Conservation (phyloP, 1,140 invertebrate species). For the Bathynomus jamesi region DNA sequence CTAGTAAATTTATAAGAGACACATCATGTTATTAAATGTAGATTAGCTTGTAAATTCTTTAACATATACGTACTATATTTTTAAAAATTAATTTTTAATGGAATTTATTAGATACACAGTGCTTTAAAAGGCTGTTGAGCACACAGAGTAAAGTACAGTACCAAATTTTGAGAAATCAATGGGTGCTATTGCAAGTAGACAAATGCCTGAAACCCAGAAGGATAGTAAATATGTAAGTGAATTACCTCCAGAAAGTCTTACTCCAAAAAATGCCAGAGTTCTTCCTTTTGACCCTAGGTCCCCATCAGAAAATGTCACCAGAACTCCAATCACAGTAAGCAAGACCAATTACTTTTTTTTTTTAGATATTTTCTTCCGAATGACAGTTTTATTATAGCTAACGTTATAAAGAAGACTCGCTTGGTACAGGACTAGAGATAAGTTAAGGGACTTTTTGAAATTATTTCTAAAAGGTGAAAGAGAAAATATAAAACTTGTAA, state of each 20-base stretch:
- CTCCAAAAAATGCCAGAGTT: background rate
- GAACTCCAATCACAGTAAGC: background rate
- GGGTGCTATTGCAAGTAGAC: background rate
- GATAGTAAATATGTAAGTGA: background rate
- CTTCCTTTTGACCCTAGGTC: background rate
- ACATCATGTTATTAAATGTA: no score
- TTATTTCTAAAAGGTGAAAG: no score
- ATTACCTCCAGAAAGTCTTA: background rate
- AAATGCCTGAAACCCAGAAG: background rate
- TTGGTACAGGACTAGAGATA: background rate
- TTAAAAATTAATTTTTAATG: no score
- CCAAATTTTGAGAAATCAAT: background rate
- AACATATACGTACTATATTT: no score
- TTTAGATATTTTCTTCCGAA: background rate
- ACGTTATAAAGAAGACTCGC: background rate
- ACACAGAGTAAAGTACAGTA: no score
- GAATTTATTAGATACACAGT: no score
- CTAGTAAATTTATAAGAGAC: no score
- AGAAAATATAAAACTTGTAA: background rate
- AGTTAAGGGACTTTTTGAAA: background rate
- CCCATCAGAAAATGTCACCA: background rate
- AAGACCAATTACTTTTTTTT: background rate
- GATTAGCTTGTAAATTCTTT: no score
- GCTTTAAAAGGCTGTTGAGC: no score
- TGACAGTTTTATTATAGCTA: background rate